phyloP scores from a whole-genome alignment of 2,888 invertebrate species.

The Athrips mouffetella region DNA sequence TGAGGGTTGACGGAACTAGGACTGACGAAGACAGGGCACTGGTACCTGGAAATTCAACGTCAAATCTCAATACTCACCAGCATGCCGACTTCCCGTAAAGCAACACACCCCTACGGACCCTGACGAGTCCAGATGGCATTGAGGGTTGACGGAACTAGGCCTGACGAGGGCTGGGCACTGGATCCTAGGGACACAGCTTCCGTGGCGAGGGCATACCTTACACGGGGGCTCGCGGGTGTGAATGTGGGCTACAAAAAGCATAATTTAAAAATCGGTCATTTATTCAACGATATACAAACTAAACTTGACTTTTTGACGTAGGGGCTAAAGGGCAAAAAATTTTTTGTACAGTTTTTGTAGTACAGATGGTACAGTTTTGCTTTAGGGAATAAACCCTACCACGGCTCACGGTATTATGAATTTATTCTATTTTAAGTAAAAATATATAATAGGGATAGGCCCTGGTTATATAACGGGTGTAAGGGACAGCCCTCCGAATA shows the following conservation, averaged over 20 bases:
- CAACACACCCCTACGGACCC: slow-evolving; percentile 80
- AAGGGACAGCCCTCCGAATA: too few relatives aligned
- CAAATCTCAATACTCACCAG: slow-evolving; percentile 47
- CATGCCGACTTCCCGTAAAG: slow-evolving; percentile 79
- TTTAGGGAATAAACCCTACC: not conserved
- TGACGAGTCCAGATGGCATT: slow-evolving; percentile 68
- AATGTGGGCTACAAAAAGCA: slow-evolving; percentile 34
- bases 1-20: slow-evolving; percentile 41
- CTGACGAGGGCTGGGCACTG: slow-evolving; percentile 82
- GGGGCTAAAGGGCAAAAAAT: too few relatives aligned
- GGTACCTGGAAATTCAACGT: not conserved
- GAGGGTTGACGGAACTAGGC: slow-evolving; percentile 52
- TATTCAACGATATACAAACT: not conserved
- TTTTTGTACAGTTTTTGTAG: too few relatives aligned
- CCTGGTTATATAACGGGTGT: too few relatives aligned
- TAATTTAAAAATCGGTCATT: not conserved
- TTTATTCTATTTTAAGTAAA: too few relatives aligned
- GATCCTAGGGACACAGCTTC: slow-evolving; percentile 79
- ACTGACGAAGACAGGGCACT: slow-evolving; percentile 73
- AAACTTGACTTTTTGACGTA: too few relatives aligned
- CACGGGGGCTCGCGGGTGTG: slow-evolving; percentile 49
- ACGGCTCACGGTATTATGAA: too few relatives aligned
- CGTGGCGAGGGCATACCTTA: slow-evolving; percentile 63
- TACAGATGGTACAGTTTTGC: too few relatives aligned
- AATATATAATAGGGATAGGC: too few relatives aligned